Percentiles rank a stretch among this genome's conserved stretches.
Conservation (phyloP, 2,888 invertebrate genomes). For the Serripes groenlandicus region DNA sequence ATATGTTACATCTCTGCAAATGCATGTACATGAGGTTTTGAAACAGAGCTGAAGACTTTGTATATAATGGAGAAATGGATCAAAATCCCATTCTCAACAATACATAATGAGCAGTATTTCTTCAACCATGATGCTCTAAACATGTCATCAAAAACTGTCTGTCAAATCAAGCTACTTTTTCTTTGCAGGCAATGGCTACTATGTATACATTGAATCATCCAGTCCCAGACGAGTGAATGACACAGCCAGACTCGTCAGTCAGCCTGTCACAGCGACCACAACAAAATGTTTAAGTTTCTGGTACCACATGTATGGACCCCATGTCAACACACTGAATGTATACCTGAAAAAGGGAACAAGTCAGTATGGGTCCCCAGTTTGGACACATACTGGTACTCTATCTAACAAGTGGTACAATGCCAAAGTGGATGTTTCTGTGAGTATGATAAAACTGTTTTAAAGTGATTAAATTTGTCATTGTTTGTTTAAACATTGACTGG, state of each 20-base stretch:
- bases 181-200: slow-evolving; percentile 69
- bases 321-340: slow-evolving; percentile 78
- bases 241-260: slow-evolving; percentile 72
- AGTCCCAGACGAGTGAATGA: slow-evolving; percentile 70
- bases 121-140: no score
- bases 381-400: slow-evolving; percentile 77
- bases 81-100: no score
- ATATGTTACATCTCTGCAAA: no score
- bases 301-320: slow-evolving; percentile 84
- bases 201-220: slow-evolving; percentile 79
- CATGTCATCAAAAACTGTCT: no score
- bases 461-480: no score
- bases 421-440: slow-evolving; percentile 64
- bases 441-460: no score
- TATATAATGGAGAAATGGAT: no score
- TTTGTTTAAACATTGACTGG: no score
- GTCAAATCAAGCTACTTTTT: no score
- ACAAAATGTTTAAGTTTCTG: slow-evolving; percentile 80
- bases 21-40: no score
- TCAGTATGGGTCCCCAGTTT: slow-evolving; percentile 71
- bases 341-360: slow-evolving; percentile 68
- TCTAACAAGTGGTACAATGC: slow-evolving; percentile 79
- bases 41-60: no score
- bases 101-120: no score
- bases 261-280: slow-evolving; percentile 56